Conservation (phyloP, 2,888 invertebrate genomes). For the Crossocerus cetratus region DNA sequence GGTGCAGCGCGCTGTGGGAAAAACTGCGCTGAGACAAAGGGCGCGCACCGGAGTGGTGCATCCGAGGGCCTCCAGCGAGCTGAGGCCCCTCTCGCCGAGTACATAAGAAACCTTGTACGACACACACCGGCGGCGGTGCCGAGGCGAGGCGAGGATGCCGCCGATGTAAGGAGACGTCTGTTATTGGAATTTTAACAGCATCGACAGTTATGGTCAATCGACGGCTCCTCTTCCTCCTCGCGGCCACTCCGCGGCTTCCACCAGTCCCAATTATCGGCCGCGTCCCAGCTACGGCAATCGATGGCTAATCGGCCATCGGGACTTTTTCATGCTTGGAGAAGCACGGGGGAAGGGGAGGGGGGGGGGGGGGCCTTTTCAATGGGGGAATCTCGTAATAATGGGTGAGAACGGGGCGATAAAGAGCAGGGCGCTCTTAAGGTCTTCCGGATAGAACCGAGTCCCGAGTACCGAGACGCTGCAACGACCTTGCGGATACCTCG, state of each 20-base stretch:
- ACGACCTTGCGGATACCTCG: slow-evolving; percentile 25
- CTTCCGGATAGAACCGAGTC: slow-evolving; percentile 23
- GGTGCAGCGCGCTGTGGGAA: slow-evolving; percentile 15
- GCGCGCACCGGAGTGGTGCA: slow-evolving; percentile 22
- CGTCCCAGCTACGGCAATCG: too few species aligned
- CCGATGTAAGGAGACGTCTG: slow-evolving; percentile 29
- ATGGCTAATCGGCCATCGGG: too few species aligned
- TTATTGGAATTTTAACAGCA: slow-evolving; percentile 61
- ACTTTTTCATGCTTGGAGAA: too few species aligned
- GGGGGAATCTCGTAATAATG: slow-evolving; percentile 31
- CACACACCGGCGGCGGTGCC: neutral
- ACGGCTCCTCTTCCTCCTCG: neutral
- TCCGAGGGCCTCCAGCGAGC: slow-evolving; percentile 38
- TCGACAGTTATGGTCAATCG: slow-evolving; percentile 26
- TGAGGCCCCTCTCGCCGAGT: slow-evolving; percentile 22
- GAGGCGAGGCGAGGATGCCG: slow-evolving; percentile 11
- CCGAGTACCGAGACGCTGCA: neutral
- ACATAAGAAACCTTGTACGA: slow-evolving; percentile 38
- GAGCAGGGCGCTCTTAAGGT: slow-evolving; percentile 30
- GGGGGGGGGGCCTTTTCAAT: neutral
- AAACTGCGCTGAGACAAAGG: neutral
- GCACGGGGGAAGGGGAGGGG: neutral
- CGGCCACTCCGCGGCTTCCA: too few species aligned
- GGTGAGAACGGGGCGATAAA: slow-evolving; percentile 28
- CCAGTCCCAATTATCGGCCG: too few species aligned